Evolutionary conservation across 2,797 vertebrate genomes (phyloP).

Genomic region (Uromys caudimaculatus): DNA sequence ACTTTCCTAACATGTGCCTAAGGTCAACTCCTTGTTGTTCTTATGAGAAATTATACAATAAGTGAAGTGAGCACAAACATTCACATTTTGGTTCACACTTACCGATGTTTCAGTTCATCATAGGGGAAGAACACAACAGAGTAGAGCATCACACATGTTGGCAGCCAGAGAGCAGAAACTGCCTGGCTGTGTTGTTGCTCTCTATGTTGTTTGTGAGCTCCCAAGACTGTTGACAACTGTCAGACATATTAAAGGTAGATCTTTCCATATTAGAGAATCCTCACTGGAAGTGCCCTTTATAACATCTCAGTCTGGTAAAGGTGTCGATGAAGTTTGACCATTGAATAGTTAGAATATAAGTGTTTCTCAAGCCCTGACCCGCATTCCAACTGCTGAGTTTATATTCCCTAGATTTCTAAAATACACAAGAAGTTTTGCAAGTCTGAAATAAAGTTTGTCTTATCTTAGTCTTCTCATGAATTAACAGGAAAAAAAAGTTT

Average conservation of each 20-base stretch:
- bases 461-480: neutral
- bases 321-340: neutral
- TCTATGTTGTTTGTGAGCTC: neutral
- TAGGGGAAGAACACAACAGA: neutral
- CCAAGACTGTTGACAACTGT: too few species aligned
- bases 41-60: neutral
- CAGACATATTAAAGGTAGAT: neutral
- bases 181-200: too few species aligned
- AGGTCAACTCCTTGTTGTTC: neutral
- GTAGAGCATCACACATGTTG: too few species aligned
- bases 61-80: neutral
- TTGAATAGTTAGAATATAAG: neutral
- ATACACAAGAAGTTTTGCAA: neutral
- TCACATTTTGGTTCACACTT: neutral
- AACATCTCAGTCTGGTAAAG: neutral
- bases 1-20: neutral
- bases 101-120: neutral
- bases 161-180: neutral
- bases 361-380: neutral
- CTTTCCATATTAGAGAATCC: neutral
- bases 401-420: neutral
- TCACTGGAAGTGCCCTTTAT: neutral
- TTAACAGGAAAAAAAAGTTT: neutral
- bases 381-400: neutral
- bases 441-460: neutral